phyloP scores from a whole-genome alignment of 2,888 invertebrate species.

The Melanargia galathea region DNA sequence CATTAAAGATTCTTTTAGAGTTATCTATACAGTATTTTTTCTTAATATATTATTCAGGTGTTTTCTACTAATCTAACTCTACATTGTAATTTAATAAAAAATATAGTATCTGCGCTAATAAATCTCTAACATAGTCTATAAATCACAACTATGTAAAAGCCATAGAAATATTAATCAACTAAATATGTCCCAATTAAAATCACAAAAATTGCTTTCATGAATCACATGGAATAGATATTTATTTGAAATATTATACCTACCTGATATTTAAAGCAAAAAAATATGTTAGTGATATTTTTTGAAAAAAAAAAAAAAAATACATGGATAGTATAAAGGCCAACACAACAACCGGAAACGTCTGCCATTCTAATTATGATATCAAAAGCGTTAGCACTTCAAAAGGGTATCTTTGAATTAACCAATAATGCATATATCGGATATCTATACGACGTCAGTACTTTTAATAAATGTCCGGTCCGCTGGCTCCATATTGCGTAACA shows the following conservation, averaged over 20 bases:
- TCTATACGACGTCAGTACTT: constrained; percentile 39
- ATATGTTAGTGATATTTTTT: not conserved
- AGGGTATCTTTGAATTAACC: constrained; percentile 29
- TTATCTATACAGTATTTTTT: too few relatives aligned
- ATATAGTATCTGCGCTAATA: not conserved
- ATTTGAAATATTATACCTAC: not conserved
- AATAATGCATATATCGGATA: constrained; percentile 36
- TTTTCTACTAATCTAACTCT: not conserved
- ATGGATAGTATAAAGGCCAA: not conserved
- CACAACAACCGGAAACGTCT: constrained; percentile 31
- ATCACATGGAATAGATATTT: not conserved
- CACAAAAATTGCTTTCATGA: not conserved
- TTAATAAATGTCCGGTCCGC: constrained; percentile 53
- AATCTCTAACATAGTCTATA: not conserved
- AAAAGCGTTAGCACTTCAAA: constrained; percentile 23
- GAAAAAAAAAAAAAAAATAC: constrained; percentile 7
- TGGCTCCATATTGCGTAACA: constrained; percentile 61
- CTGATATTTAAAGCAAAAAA: not conserved
- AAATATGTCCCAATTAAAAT: not conserved
- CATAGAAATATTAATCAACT: not conserved
- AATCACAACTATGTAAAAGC: not conserved
- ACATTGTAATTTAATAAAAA: not conserved
- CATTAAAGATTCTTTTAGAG: not conserved
- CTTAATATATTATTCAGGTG: too few relatives aligned
- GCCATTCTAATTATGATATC: constrained; percentile 28